Evolutionary conservation across 2,113 vertebrate species (phyloP).

Genomic region (Bubo bubo): DNA sequence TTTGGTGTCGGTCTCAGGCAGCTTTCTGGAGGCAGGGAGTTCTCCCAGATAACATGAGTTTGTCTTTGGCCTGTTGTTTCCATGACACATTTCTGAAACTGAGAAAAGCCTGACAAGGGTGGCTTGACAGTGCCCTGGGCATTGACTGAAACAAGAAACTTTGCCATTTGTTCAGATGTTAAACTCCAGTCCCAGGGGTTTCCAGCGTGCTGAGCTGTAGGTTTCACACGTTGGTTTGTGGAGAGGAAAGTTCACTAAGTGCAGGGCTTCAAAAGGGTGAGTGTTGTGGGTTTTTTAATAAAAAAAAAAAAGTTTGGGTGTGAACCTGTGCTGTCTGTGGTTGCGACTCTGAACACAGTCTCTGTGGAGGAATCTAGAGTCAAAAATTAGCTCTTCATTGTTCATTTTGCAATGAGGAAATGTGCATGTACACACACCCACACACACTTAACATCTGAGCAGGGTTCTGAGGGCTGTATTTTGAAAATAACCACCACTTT

Average conservation of each 20-base stretch:
- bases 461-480: neutral
- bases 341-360: neutral
- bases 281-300: neutral
- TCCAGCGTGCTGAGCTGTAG: neutral
- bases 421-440: neutral
- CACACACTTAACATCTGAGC: neutral
- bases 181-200: neutral
- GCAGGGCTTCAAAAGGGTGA: neutral
- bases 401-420: neutral
- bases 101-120: neutral
- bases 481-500: neutral
- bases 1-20: neutral
- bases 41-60: neutral
- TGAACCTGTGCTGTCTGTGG: neutral
- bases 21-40: neutral
- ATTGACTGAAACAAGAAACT: neutral
- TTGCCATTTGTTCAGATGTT: neutral
- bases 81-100: neutral
- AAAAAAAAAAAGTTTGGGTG: neutral
- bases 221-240: neutral
- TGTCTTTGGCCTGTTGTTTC: neutral
- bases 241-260: neutral
- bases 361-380: neutral
- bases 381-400: neutral
- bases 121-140: neutral